A percentile compares a stretch with the other conserved stretches of the same genome.
phyloP scores from a whole-genome alignment of 2,797 vertebrate genomes.

The Coregonus sp. region DNA sequence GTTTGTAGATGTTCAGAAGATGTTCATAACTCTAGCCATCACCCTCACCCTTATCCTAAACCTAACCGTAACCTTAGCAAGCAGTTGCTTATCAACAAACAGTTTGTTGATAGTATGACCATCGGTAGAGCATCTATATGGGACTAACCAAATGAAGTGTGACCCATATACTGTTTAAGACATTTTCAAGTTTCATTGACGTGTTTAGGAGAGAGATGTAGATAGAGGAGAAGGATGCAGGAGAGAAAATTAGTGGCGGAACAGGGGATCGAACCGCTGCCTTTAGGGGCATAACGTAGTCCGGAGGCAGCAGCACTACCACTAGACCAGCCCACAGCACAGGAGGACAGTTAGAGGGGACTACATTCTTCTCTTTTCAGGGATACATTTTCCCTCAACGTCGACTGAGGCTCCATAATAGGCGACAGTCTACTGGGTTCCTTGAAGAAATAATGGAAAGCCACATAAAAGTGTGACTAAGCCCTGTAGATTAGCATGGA shows the following conservation, averaged over 20 bases:
- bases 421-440: constrained; percentile 15
- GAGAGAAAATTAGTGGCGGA: neutral
- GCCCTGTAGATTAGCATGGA: constrained; percentile 34
- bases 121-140: too few relatives aligned
- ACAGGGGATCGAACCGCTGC: neutral
- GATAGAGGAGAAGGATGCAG: neutral
- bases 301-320: neutral
- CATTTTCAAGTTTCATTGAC: neutral
- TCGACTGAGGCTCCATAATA: constrained; percentile 23
- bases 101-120: too few relatives aligned
- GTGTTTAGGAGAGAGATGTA: neutral
- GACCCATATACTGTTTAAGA: neutral
- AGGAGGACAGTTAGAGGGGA: constrained; percentile 31
- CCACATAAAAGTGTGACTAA: constrained; percentile 38
- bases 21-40: too few relatives aligned
- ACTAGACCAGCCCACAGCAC: neutral
- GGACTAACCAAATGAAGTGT: too few relatives aligned
- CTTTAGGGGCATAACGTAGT: neutral
- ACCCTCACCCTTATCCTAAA: too few relatives aligned
- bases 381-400: constrained; percentile 29
- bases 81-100: too few relatives aligned
- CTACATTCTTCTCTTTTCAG: constrained; percentile 18
- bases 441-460: constrained; percentile 35
- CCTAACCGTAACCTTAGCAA: too few relatives aligned
- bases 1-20: too few relatives aligned